Conservation (phyloP, 35 echinoderm and acorn worm genomes). For the Holothuria glaberrima region DNA sequence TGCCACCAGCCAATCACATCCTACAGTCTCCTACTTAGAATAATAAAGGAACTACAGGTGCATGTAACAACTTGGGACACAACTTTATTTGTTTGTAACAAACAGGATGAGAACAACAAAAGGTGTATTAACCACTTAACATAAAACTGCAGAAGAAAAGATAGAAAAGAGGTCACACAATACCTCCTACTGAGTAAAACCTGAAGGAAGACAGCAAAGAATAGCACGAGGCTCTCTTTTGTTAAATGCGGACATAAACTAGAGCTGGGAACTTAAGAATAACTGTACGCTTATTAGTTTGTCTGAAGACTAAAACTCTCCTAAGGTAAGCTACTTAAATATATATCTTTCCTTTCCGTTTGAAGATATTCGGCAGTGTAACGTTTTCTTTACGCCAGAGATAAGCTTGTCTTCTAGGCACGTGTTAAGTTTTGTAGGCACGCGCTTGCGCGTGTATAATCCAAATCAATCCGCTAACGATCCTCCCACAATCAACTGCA, state of each 20-base stretch:
- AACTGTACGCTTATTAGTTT: no score
- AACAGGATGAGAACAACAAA: slow-evolving; percentile 39
- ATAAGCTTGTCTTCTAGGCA: not conserved
- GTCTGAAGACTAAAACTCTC: no score
- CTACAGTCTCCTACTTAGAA: not conserved
- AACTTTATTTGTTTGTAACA: not conserved
- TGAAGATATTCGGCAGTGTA: no score
- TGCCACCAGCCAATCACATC: slow-evolving; percentile 36
- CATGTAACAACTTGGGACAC: not conserved
- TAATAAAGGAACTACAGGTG: slow-evolving; percentile 33
- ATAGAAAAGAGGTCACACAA: slow-evolving; percentile 14
- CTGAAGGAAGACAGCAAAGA: no score
- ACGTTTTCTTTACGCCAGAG: no score
- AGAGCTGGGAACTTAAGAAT: no score
- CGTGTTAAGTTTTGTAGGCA: slow-evolving; percentile 25
- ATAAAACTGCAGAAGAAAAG: not conserved
- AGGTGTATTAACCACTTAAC: not conserved
- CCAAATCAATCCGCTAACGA: slow-evolving; percentile 34
- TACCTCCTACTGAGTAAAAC: slow-evolving; percentile 37
- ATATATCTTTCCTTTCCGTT: no score
- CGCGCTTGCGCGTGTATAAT: slow-evolving; percentile 44
- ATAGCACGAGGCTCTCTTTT: slow-evolving; percentile 31
- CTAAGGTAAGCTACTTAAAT: no score
- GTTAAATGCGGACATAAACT: no score
- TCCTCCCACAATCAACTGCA: slow-evolving; percentile 13